Conservation (phyloP, 2,888 invertebrate species). For the Hipparchia semele region DNA sequence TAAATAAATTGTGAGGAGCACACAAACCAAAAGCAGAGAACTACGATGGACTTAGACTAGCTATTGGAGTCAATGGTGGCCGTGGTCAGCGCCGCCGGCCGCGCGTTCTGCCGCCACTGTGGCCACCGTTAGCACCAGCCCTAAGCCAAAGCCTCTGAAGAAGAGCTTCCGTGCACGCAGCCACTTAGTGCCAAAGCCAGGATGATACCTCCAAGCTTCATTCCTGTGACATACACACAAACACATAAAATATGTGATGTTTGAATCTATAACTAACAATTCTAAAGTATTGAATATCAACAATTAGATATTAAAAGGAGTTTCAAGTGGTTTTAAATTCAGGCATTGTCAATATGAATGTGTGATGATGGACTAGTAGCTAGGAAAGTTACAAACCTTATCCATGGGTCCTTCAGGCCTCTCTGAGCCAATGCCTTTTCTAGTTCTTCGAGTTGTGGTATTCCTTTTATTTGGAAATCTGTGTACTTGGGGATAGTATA, state of each 20-base stretch:
- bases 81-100: constrained; percentile 59
- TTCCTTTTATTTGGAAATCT: constrained; percentile 88
- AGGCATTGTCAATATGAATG: not conserved
- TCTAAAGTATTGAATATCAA: too few relatives aligned
- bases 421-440: constrained; percentile 85
- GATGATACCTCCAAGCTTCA: constrained; percentile 91
- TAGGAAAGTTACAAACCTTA: constrained; percentile 80
- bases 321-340: too few relatives aligned
- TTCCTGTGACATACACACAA: constrained; percentile 79
- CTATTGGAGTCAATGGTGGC: constrained; percentile 49
- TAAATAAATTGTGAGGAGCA: too few relatives aligned
- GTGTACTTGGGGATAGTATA: constrained; percentile 88
- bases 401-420: constrained; percentile 94
- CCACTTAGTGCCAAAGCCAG: constrained; percentile 82
- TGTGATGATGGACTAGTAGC: not conserved
- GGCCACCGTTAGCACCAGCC: constrained; percentile 74
- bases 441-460: constrained; percentile 85
- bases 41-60: not conserved
- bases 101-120: constrained; percentile 55
- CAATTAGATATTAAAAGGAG: too few relatives aligned
- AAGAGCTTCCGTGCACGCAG: constrained; percentile 71
- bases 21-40: not conserved
- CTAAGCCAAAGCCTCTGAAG: constrained; percentile 86
- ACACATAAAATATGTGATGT: too few relatives aligned
- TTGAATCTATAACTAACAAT: too few relatives aligned